A percentile compares a stretch with the other conserved stretches of the same genome.
Conservation (phyloP, 2,888 invertebrate species). For the Luperina nickerlii region DNA sequence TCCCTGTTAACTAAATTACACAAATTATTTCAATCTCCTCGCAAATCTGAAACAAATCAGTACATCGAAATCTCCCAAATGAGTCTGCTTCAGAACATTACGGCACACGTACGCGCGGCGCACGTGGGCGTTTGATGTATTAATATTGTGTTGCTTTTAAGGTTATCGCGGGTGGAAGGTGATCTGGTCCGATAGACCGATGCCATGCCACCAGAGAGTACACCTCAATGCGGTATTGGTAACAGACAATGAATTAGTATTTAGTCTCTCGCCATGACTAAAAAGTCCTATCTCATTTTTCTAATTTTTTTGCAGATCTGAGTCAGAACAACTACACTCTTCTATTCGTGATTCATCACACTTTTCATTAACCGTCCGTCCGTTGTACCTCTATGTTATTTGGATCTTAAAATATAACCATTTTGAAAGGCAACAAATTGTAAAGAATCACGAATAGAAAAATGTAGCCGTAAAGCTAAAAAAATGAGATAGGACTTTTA, state of each 20-base stretch:
- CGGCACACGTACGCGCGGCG: conserved; percentile 54
- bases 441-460: no score
- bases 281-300: no score
- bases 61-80: conserved; percentile 39
- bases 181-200: conserved; percentile 90
- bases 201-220: conserved; percentile 81
- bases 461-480: no score
- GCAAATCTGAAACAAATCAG: conserved; percentile 48
- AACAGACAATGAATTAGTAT: background rate
- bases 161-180: conserved; percentile 89
- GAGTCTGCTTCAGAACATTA: conserved; percentile 30
- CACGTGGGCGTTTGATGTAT: conserved; percentile 89
- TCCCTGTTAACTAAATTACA: conserved; percentile 5
- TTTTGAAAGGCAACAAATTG: no score
- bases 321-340: no score
- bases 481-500: no score
- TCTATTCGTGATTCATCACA: no score
- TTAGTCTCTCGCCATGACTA: no score
- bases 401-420: no score
- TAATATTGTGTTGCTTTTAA: conserved; percentile 89
- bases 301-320: no score
- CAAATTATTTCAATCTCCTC: conserved; percentile 20
- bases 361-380: no score
- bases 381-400: no score
- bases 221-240: conserved; percentile 62